Base-by-base conservation (phyloP, 2,113 vertebrate genomes). In the Percopsis transmontana region DNA sequence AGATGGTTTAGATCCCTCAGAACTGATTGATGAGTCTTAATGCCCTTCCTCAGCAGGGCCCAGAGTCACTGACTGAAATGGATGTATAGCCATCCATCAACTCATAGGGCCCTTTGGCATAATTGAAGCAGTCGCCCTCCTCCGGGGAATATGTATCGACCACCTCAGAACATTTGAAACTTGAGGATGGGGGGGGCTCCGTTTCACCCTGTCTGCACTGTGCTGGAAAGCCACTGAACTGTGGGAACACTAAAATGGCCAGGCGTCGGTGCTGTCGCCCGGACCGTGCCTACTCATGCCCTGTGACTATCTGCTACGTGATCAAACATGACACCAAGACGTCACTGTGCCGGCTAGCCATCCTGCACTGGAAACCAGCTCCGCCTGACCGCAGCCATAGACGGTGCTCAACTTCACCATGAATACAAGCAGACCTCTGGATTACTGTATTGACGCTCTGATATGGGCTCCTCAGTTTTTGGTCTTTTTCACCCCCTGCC, bases 311-410 rank as follows among this genome's bases (percentile, higher is more conserved):
- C 72, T 72, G 79, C 83, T 74, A 73, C 54, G 79, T 87, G 82
- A 87, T 86, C 82, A 23, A 70, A 83, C 87, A 82, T 81, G 87
- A 88, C 87, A 87, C 85, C 71, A 83, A 80, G 81, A 87, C 76
- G 84, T 88, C 86, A 87, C 88, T 89, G 87, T 88, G 85, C 86
- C 84, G 81, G 89, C 85, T 79, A 76, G 85, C 89, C 74, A 61
- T 75, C 80, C 85, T 77, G 72, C 73, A 85, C 79, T 80, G 81
- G 81, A 86, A 88, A 86, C 86, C 81, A 84, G 82, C 85, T 85
- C 80, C 19, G 9, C 59, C 69, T 76, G 70, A 86, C 72, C 83
- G 65, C 68, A 76, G 88, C 87, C 87, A 85, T 87, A 85, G 70
- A 85, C 66, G 85, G 88, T 88, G 84, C 84, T 87, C 59, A 63